phyloP scores from a whole-genome alignment of 2,797 vertebrate species.

The Chelmon rostratus region DNA sequence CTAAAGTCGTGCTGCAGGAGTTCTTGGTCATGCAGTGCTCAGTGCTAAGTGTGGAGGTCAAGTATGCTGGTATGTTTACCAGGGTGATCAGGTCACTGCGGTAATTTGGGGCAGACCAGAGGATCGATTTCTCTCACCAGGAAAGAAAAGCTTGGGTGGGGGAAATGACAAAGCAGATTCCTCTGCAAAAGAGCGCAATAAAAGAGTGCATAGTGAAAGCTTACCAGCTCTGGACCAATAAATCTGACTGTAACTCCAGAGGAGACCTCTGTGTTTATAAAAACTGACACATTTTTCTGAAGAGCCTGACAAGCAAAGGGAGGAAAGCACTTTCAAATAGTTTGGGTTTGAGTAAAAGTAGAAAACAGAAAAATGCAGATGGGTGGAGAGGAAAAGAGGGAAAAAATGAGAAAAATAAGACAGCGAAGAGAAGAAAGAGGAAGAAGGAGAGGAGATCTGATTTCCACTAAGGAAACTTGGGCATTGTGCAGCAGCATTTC shows the following conservation, averaged over 20 bases:
- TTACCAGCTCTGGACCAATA: constrained; percentile 49
- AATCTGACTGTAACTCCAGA: constrained; percentile 66
- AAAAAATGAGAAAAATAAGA: constrained; percentile 23
- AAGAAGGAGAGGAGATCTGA: constrained; percentile 43
- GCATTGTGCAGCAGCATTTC: constrained; percentile 73
- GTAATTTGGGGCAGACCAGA: constrained; percentile 44
- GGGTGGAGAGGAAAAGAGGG: constrained; percentile 22
- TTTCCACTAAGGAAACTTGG: constrained; percentile 79
- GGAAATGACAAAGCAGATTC: constrained; percentile 76
- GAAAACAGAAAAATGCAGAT: constrained; percentile 55
- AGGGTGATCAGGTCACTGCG: constrained; percentile 41
- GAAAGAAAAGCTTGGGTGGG: constrained; percentile 33
- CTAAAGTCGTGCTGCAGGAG: constrained; percentile 39
- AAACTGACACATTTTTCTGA: constrained; percentile 51
- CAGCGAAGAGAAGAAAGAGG: constrained; percentile 19
- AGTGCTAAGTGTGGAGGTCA: constrained; percentile 28
- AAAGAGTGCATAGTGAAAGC: constrained; percentile 47
- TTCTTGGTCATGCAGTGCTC: constrained; percentile 18
- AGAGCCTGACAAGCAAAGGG: constrained; percentile 2
- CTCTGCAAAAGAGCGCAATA: constrained; percentile 37
- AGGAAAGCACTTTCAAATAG: constrained; percentile 46
- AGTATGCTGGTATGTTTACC: constrained; percentile 43
- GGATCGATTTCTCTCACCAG: constrained; percentile 50
- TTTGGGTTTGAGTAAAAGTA: constrained; percentile 51
- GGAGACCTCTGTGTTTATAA: constrained; percentile 53